Base-by-base conservation (phyloP, 2,113 vertebrate species). In the Pelodiscus sinensis region DNA sequence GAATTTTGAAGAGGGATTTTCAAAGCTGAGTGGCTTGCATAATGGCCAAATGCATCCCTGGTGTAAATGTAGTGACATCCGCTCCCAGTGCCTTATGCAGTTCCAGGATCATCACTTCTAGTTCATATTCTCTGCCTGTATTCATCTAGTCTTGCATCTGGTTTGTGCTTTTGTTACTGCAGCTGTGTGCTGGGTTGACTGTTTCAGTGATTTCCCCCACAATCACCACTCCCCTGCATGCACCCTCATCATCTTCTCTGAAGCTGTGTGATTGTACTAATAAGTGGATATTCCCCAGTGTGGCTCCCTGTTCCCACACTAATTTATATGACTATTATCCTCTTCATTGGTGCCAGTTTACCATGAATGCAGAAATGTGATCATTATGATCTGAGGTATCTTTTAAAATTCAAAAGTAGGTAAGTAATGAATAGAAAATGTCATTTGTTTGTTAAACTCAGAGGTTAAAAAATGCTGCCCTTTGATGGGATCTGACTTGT, bases 291-390 rank as follows among this genome's bases (percentile, higher is more conserved):
- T 81, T 94, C 90, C 87, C 92, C 35, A 44, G 75, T 90, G 87
- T 94, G 96, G 94, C 89, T 97, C 92, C 31, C 44, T 50, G 93
- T 92, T 94, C 89, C 93, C 94, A 95, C 93, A 83, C 80, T 50
- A 92, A 93, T 89, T 95, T 54, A 58, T 96, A 94, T 93, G 90
- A 89, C 94, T 97, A 97, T 97, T 97, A 95, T 83, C 2, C 25
- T 91, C 27, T 94, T 96, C 81, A 52, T 54, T 78, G 65, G 95
- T 91, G 93, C 87, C 73, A 3, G 78, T 89, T 95, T 86, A 78
- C 94, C 5, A 10, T 94, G 94, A 96, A 95, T 91, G 89, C 77
- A 96, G 95, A 93, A 93, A 92, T 81, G n/a, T 79, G 83, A 31
- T 78, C 54, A 5, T 31, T 84, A 52, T 79, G 91, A 86, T 94